Percentiles rank a stretch among this genome's conserved stretches.
Evolutionary conservation across 1,140 invertebrate genomes (phyloP).

Genomic region (Varroa destructor): DNA sequence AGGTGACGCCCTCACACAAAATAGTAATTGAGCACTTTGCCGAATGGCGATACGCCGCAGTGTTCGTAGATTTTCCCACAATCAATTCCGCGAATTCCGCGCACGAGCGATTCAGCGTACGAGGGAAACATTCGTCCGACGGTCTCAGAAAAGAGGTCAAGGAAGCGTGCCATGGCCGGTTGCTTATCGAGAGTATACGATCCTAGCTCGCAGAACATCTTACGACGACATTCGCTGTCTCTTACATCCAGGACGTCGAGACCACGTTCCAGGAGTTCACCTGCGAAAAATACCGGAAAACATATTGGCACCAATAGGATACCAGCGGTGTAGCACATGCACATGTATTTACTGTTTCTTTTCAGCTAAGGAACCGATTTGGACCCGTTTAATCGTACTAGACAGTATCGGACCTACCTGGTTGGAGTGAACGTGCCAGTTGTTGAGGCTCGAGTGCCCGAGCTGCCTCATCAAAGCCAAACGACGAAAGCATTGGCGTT

Average conservation of each 20-base stretch:
- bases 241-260: neutral
- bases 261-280: slow-evolving; percentile 12
- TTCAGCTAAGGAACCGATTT: neutral
- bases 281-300: neutral
- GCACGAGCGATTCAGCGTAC: neutral
- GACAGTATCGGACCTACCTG: neutral
- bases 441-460: neutral
- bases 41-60: neutral
- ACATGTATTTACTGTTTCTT: neutral
- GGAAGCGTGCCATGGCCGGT: slow-evolving; percentile 1
- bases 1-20: neutral
- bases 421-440: neutral
- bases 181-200: slow-evolving; percentile 11
- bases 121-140: neutral
- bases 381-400: neutral
- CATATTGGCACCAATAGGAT: too few species aligned
- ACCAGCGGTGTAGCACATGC: neutral
- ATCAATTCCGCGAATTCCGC: neutral
- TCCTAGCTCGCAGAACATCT: slow-evolving; percentile 1
- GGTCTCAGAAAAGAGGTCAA: slow-evolving; percentile 1
- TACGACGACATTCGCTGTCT: neutral
- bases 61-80: neutral
- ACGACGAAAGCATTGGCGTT: neutral
- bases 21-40: slow-evolving; percentile 2
- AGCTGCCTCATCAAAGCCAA: neutral